Evolutionary conservation across 92 coral and sea anemone genomes (phyloP), one percentile per base, ranked within the genome.

Genomic region (Pocillopora meandrina): DNA sequence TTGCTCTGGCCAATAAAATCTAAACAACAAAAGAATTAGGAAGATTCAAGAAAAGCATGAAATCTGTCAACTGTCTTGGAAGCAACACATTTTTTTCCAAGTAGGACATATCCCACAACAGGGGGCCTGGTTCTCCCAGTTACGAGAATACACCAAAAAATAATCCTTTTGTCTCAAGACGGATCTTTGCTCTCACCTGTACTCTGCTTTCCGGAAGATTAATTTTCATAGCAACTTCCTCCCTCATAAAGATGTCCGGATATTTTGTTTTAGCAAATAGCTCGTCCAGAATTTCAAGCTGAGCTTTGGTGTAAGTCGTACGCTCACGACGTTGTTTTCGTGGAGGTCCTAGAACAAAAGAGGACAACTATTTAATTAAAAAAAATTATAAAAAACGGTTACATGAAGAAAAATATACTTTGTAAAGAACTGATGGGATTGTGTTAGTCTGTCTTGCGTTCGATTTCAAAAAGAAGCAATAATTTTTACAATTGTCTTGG

Each of bases 201-300:
- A 96, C 98, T 79, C 98, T 86, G 2, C 98, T 94, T 81, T 96
- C 98, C 19, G 98, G 98, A 16, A 96, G 95, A 82, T 87, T 94
- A n/a, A 96, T 96, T 83, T 96, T 96, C 85, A 93, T 91, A 11
- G 98, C 98, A 0, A 94, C 98, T 74, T 96, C 98, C 83, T 96
- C 98, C 65, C 98, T 88, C 98, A 96, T 96, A 72, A 96, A 96
- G 49, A 96, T 96, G 82, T 96, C 98, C 34, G 98, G 98, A 81
- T 96, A 96, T 61, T 95, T 93, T 18, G 98, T 96, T 66, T 96
- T 96, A 35, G 95, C 89, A 76, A 96, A 96, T 73, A 96, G 89
- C 80, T 92, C 98, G 72, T 96, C 98, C 62, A 96, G 84, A 55
- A 96, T 92, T 86, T 96, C 98, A 15, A 96, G 93, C 74, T 96